Base-by-base conservation (phyloP, 2,888 invertebrate species). In the Crepidodera aurea region DNA sequence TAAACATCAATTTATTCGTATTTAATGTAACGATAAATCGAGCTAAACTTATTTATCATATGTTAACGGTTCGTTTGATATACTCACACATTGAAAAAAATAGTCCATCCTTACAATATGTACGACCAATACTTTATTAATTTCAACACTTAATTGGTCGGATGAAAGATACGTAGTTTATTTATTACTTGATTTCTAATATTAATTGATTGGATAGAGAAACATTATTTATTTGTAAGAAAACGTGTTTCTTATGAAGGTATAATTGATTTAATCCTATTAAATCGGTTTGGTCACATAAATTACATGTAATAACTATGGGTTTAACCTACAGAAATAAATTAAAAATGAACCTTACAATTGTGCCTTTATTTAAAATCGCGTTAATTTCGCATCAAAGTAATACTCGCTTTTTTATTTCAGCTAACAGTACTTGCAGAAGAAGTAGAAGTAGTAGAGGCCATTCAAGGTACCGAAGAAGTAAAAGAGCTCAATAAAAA, bases 381-480 rank as follows among this genome's bases (percentile, higher is more conserved):
- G n/a, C n/a, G n/a, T n/a, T n/a, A n/a, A n/a, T n/a, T n/a, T n/a
- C n/a, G n/a, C n/a, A n/a, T n/a, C n/a, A n/a, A n/a, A n/a, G n/a
- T n/a, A n/a, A n/a, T n/a, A n/a, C n/a, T n/a, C n/a, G n/a, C n/a
- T 40, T 18, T 40, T 40, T 40, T 40, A 46, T 78, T 77, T 51
- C 74, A 78, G 79, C 73, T 77, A 67, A 71, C 74, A 46, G 66
- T 67, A 46, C 60, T 74, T 29, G 76, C 75, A 2, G 88, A 88
- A 75, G 88, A 88, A 69, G 86, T 87, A 10, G 88, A 88, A 73
- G 87, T 88, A 15, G 86, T 87, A 8, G 88, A 88, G 77, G 88
- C 85, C 62, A 85, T 84, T 73, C 82, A 83, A 57, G 87, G 77
- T 67, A 82, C 77, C 13, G 85, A 85, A 48, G 84, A 84, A 61